phyloP scores from a whole-genome alignment of 2,113 vertebrate genomes.

The Camelus dromedarius region DNA sequence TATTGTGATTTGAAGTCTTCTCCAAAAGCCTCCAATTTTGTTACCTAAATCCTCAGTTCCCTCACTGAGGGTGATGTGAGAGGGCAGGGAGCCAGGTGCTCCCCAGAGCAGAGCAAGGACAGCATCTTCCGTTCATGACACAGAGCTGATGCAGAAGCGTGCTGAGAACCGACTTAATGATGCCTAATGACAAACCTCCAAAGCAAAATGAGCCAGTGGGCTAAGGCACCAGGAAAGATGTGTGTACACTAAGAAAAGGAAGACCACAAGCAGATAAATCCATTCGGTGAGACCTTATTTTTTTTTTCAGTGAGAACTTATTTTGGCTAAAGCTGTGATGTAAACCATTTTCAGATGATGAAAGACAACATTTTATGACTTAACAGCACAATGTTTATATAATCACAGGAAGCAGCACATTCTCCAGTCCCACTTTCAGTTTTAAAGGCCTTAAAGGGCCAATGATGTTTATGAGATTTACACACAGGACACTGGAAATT shows the following conservation, averaged over 20 bases:
- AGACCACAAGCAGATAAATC: not conserved
- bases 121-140: not conserved
- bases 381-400: fast-evolving
- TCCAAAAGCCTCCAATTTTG: not conserved
- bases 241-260: not conserved
- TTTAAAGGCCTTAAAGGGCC: not conserved
- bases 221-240: not conserved
- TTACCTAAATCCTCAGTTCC: not conserved
- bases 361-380: not conserved
- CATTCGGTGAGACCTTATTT: too few species aligned
- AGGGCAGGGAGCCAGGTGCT: not conserved
- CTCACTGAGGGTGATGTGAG: not conserved
- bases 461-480: not conserved
- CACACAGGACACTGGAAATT: not conserved
- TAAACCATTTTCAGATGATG: not conserved
- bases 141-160: not conserved
- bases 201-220: not conserved
- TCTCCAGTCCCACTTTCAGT: not conserved
- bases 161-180: not conserved
- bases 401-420: fast-evolving
- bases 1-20: not conserved
- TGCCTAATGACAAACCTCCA: too few species aligned
- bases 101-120: not conserved
- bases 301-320: too few species aligned
- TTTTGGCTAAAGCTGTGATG: not conserved